Percentiles rank a stretch among this genome's conserved stretches.
Conservation (phyloP, 2,113 vertebrate genomes). For the Zosterops lateralis region DNA sequence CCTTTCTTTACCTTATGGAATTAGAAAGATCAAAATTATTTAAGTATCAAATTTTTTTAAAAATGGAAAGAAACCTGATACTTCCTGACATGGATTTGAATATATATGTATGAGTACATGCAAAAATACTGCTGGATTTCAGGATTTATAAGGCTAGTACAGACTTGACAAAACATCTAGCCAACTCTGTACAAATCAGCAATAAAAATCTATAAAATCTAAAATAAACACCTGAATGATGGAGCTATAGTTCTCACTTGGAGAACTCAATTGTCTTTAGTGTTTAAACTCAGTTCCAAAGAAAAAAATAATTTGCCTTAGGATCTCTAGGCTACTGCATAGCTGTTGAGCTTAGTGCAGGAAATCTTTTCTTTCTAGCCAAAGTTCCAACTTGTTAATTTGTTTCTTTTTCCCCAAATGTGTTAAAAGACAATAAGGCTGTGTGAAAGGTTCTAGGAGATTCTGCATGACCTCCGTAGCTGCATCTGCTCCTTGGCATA, state of each 20-base stretch:
- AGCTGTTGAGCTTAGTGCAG: neutral
- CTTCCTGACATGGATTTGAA: neutral
- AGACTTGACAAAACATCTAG: neutral
- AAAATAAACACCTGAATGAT: neutral
- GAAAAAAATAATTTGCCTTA: neutral
- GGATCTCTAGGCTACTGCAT: neutral
- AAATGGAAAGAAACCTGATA: neutral
- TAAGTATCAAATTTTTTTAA: neutral
- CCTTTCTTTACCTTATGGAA: neutral
- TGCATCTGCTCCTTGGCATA: neutral
- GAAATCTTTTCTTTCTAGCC: neutral
- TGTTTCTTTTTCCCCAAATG: neutral
- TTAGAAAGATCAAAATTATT: neutral
- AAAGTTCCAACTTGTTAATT: neutral
- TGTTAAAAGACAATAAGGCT: neutral
- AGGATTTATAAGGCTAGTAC: neutral
- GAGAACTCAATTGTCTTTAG: neutral
- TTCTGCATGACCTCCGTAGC: neutral
- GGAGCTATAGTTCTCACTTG: neutral
- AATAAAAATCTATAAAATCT: neutral
- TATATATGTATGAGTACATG: neutral
- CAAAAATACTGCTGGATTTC: neutral
- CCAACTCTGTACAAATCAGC: neutral
- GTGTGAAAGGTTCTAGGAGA: neutral
- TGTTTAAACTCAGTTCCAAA: neutral